phyloP scores from a whole-genome alignment of 2,113 vertebrate species.

The Corythornis vintsioides region DNA sequence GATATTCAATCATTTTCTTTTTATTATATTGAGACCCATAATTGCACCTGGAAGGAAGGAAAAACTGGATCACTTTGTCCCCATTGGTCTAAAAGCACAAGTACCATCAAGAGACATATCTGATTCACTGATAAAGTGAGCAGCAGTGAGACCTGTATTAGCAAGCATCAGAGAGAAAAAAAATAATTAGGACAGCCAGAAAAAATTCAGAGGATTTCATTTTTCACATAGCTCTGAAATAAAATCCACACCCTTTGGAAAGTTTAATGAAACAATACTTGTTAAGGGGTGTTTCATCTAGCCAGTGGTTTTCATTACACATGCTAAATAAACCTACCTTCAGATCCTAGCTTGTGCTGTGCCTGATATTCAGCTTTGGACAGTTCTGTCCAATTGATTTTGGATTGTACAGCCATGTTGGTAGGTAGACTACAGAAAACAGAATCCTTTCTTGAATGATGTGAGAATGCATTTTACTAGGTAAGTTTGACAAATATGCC shows the following conservation, averaged over 20 bases:
- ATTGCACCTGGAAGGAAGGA: conserved; percentile 70
- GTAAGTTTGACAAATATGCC: neutral
- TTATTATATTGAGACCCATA: conserved; percentile 64
- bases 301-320: neutral
- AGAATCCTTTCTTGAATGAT: neutral
- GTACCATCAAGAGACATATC: conserved; percentile 62
- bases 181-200: conserved; percentile 35
- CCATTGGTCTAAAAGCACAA: conserved; percentile 68
- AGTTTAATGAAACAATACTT: neutral
- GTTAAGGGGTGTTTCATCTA: neutral
- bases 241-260: neutral
- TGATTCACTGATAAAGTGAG: conserved; percentile 1
- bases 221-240: neutral
- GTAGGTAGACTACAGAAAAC: neutral
- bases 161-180: conserved; percentile 25
- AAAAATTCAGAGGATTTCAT: conserved; percentile 32
- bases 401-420: neutral
- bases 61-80: conserved; percentile 74
- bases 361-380: neutral
- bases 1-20: conserved; percentile 64
- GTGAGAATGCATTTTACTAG: neutral
- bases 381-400: neutral
- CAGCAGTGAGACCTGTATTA: conserved; percentile 25
- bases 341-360: neutral
- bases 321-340: neutral